Conservation (phyloP, 2,113 vertebrate genomes). For the Stictonetta naevosa region DNA sequence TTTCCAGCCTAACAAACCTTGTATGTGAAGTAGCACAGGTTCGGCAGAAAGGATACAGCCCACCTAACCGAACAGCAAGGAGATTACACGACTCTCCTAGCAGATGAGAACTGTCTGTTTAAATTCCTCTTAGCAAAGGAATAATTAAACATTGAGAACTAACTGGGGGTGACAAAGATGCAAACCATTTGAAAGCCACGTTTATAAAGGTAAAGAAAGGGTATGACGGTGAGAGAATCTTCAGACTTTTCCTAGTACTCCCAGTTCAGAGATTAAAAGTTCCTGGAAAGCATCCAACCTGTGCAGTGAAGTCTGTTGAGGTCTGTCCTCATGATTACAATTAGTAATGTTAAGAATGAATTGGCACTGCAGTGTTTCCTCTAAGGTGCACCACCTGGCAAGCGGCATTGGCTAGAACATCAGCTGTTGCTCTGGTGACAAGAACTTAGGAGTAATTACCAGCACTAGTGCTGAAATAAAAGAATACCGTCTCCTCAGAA, state of each 20-base stretch:
- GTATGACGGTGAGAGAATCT: background rate
- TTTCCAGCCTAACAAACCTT: background rate
- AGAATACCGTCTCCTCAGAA: background rate
- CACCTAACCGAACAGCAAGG: background rate
- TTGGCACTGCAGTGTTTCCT: background rate
- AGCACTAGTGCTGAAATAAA: background rate
- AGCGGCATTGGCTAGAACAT: background rate
- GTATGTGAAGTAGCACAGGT: background rate
- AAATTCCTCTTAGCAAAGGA: background rate
- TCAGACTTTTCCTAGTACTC: background rate
- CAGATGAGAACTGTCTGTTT: background rate
- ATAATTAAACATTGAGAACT: background rate
- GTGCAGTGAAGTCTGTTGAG: background rate
- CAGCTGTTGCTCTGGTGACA: background rate
- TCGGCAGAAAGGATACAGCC: background rate
- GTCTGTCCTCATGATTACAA: fast-evolving
- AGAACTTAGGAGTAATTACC: background rate
- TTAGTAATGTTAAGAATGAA: background rate
- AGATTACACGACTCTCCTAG: background rate
- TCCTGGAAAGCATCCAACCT: background rate
- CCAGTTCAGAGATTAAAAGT: background rate
- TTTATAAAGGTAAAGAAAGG: background rate
- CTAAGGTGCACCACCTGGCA: background rate
- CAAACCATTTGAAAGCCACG: background rate
- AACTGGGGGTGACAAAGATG: background rate